A percentile compares a stretch with the other conserved stretches of the same genome.
Conservation (phyloP, 92 coral and sea anemone species). For the Palythoa caribaeorum region DNA sequence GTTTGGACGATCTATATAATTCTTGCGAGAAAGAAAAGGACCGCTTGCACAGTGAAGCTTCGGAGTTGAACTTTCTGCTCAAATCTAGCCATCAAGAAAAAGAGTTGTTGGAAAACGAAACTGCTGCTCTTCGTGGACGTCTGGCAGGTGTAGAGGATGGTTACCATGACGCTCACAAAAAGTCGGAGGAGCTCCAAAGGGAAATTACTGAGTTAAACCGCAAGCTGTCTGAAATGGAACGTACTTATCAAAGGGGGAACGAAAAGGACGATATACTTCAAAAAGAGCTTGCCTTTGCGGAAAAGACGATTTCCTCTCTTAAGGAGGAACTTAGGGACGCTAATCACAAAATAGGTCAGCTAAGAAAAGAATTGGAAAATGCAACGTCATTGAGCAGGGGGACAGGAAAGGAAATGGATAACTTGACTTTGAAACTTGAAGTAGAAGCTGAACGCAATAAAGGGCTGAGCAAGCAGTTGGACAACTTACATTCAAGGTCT, state of each 20-base stretch:
- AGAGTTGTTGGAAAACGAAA: slow-evolving; percentile 67
- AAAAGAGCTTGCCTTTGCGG: slow-evolving; percentile 51
- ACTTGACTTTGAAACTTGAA: slow-evolving; percentile 56
- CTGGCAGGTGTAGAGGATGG: slow-evolving; percentile 53
- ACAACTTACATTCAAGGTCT: slow-evolving; percentile 41
- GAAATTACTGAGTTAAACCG: slow-evolving; percentile 63
- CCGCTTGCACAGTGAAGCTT: slow-evolving; percentile 64
- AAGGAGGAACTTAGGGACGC: slow-evolving; percentile 57
- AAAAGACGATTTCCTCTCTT: slow-evolving; percentile 57
- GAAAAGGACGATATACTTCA: slow-evolving; percentile 61
- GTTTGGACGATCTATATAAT: slow-evolving; percentile 64
- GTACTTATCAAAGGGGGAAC: slow-evolving; percentile 48
- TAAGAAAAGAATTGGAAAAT: slow-evolving; percentile 35
- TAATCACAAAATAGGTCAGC: slow-evolving; percentile 40
- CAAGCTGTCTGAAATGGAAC: slow-evolving; percentile 55
- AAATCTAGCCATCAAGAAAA: slow-evolving; percentile 68
- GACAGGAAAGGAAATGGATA: slow-evolving; percentile 47
- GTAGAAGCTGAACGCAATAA: slow-evolving; percentile 49
- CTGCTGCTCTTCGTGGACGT: slow-evolving; percentile 54
- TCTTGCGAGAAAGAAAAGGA: slow-evolving; percentile 75
- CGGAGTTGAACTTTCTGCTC: slow-evolving; percentile 62
- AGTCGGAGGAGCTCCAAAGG: slow-evolving; percentile 45
- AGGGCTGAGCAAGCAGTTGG: slow-evolving; percentile 51
- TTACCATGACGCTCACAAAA: slow-evolving; percentile 48
- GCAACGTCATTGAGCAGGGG: slow-evolving; percentile 3